Base-by-base conservation (phyloP, 2,113 vertebrate genomes). In the Chiloscyllium plagiosum region DNA sequence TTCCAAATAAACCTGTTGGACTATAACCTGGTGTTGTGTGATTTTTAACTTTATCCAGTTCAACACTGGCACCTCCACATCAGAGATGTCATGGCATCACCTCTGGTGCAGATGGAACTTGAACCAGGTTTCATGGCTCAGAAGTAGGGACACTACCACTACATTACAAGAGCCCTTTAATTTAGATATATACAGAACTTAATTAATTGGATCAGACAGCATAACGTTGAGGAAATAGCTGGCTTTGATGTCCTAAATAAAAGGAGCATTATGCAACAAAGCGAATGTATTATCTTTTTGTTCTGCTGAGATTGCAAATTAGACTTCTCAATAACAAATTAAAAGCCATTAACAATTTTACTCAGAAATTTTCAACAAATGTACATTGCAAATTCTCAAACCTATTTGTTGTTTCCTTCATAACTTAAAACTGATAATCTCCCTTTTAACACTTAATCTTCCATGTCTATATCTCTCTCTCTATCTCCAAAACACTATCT, bases 331-430 rank as follows among this genome's bases (percentile, higher is more conserved):
- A 95, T 96, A 93, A 96, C 96, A 96, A 96, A 78, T 50, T 65
- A 87, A 87, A 29, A 68, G 90, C 17, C 4, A 69, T 66, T 47
- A 72, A 65, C n/a, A 42, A 37, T 95, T 96, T 96, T 95, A 93
- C 96, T 70, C 96, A 95, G 95, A 96, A 7, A 66, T 66, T 29
- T 87, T 92, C 29, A 92, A 92, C 15, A 92, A n/a, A 66, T n/a
- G 17, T 29, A 90, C 3, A 96, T 56, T 3, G 93, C 95, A 42
- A 96, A 69, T 96, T 96, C 96, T 96, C 96, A 96, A 97, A 97
- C 96, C 20, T 96, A 96, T 96, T 96, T 97, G 97, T 97, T 47
- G 97, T 97, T 97, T 96, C 97, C 97, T 97, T 97, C 96, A 97
- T 97, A 97, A 97, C 96, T 97, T 97, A 97, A 26, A 66, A 42